Evolutionary conservation across 2,797 vertebrate genomes (phyloP).

Genomic region (Rhinogobio ventralis): DNA sequence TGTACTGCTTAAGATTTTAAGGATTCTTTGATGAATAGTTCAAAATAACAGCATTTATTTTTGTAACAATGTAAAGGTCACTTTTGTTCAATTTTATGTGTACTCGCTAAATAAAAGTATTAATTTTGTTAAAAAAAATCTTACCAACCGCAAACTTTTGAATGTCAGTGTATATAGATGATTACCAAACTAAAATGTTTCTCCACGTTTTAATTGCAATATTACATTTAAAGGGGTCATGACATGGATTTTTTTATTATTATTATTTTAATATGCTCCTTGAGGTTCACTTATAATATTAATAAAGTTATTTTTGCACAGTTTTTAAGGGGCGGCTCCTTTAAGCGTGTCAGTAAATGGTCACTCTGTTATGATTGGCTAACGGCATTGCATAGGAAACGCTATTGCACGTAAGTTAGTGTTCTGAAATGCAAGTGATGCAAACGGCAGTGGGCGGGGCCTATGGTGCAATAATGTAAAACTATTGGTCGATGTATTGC

Average conservation of each 20-base stretch:
- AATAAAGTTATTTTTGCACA: too few relatives aligned
- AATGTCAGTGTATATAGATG: not conserved
- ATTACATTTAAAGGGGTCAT: not conserved
- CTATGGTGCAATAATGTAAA: not conserved
- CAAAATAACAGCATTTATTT: not conserved
- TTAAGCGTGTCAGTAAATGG: too few relatives aligned
- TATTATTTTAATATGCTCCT: not conserved
- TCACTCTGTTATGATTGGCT: too few relatives aligned
- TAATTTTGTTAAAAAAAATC: not conserved
- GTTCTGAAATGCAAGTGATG: too few relatives aligned
- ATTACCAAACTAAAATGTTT: not conserved
- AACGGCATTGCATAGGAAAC: too few relatives aligned
- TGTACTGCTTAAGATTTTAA: not conserved
- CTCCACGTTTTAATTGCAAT: not conserved
- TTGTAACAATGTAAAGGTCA: not conserved
- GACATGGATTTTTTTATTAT: not conserved
- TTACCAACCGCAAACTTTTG: not conserved
- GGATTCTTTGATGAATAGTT: not conserved
- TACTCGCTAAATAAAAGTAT: not conserved
- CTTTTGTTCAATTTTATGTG: not conserved
- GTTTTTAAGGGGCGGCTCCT: too few relatives aligned
- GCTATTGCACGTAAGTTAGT: too few relatives aligned
- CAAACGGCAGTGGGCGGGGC: not conserved
- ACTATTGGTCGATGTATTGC: too few relatives aligned
- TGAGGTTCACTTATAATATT: not conserved